Evolutionary conservation across 2,113 vertebrate species (phyloP), one percentile per base, ranked within the genome.

Genomic region (Puntigrus tetrazona): DNA sequence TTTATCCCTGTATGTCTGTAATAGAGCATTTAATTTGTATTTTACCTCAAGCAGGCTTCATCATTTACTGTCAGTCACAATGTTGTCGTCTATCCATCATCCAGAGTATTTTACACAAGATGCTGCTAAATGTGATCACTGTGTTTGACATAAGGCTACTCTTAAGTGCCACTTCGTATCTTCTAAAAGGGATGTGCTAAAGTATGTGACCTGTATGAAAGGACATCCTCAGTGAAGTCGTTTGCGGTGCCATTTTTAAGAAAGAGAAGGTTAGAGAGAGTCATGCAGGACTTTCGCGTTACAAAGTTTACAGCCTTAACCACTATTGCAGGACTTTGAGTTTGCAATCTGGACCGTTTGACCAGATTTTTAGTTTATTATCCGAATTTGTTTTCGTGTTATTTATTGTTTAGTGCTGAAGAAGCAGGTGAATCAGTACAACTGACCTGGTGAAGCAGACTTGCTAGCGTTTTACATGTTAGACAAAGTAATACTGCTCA

Each of bases 11-110:
- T 91, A 90, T 91, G 88, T 92, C 91, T 89, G 85, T 92, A 93
- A 94, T 90, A 91, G 91, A 89, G 91, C 88, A 91, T 92, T 93
- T 90, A 87, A 93, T 91, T 92, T 92, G 89, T 88, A 78, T 84
- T 84, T 70, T 78, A 89, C 78, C 86, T 87, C 88, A 86, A 92
- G 90, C 92, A 89, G 88, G 90, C 90, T 91, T 92, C 91, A 94
- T 93, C 89, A 93, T 91, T 92, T 88, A 84, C 88, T 91, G 88
- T 70, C 72, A 89, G 87, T 87, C 87, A 76, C 83, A 83, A 89
- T 87, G 90, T 81, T 87, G 88, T 88, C 85, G 73, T 89, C 88
- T 59, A 67, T 47, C 70, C 61, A 86, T 88, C 86, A 90, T 88
- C 88, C 43, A 85, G 79, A 87, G 76, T 84, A 85, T 63, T 78